Evolutionary conservation across 1,140 invertebrate genomes (phyloP).

Genomic region (Papilio aristodemus): DNA sequence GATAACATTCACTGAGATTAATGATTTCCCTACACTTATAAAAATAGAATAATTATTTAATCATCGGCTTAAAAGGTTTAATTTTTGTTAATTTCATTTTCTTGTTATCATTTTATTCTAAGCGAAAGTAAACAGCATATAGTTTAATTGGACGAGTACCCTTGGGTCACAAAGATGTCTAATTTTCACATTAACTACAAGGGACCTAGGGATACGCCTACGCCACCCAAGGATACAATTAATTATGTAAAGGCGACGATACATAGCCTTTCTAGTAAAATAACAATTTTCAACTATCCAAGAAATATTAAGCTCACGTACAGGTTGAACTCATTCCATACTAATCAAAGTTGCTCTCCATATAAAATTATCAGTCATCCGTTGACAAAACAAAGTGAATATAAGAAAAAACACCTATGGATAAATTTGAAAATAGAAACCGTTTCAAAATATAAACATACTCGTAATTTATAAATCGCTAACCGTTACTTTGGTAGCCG

Average conservation of each 20-base stretch:
- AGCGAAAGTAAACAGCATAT: neutral
- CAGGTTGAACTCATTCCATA: neutral
- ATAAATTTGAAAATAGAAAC: no score
- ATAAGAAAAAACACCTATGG: no score
- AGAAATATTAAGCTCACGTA: no score
- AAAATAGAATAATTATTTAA: neutral
- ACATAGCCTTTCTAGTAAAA: neutral
- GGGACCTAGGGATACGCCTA: neutral
- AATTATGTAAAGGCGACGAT: neutral
- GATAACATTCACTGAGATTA: slow-evolving; percentile 1
- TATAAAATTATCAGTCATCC: no score
- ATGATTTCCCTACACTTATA: neutral
- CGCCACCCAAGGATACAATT: neutral
- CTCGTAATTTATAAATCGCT: no score
- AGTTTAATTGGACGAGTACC: slow-evolving; percentile 3
- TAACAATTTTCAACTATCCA: no score
- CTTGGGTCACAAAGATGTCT: neutral
- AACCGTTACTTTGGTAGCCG: no score
- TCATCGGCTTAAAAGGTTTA: neutral
- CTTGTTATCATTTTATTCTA: neutral
- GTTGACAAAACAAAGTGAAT: no score
- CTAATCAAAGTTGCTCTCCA: neutral
- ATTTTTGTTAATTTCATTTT: neutral
- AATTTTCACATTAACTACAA: slow-evolving; percentile 1
- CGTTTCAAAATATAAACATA: no score